These are phyloP conservation scores for Pteruthius melanotis DNA, from an alignment of 2,113 vertebrate genomes.

Conservation along the genomic window DNA sequence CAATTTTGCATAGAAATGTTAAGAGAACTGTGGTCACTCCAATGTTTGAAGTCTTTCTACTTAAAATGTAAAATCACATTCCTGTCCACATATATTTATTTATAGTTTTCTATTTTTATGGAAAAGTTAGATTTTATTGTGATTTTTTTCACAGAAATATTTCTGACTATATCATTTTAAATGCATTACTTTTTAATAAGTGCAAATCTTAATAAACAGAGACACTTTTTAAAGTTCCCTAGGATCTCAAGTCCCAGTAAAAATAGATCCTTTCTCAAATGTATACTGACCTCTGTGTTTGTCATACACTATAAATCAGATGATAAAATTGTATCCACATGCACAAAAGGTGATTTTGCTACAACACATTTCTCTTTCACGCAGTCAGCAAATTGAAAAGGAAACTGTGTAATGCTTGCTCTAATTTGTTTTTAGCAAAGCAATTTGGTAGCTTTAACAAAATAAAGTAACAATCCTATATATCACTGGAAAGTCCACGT, in stretches of 20 bases:
- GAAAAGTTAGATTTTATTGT: background rate
- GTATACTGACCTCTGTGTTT: background rate
- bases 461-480: background rate
- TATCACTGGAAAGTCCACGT: background rate
- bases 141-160: background rate
- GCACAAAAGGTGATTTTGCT: background rate
- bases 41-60: background rate
- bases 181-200: background rate
- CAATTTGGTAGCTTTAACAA: background rate
- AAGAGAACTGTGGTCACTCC: background rate
- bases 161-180: background rate
- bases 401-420: background rate
- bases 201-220: background rate
- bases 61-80: background rate
- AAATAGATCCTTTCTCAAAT: background rate
- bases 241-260: background rate
- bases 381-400: background rate
- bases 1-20: background rate
- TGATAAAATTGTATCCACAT: background rate
- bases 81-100: background rate
- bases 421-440: slow-evolving; percentile 19
- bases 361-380: background rate
- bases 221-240: background rate
- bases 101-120: background rate
- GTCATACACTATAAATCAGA: background rate